phyloP scores from a whole-genome alignment of 1,140 invertebrate species.

The Philotrypesis tridentata region DNA sequence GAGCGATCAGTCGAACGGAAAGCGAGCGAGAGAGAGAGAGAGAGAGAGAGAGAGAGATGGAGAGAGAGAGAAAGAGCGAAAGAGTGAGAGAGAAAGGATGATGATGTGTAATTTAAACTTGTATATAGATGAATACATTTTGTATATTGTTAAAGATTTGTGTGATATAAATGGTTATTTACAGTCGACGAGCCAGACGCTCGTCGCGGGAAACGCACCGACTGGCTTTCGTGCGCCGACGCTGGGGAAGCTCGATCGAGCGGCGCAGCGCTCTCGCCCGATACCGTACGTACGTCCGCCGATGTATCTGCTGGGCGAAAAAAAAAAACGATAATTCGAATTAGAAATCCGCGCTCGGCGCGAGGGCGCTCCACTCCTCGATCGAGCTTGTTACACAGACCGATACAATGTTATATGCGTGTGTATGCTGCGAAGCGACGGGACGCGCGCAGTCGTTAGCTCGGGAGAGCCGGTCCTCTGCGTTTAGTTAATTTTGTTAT shows the following conservation, averaged over 20 bases:
- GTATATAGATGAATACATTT: slow-evolving; percentile 73
- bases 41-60: slow-evolving; percentile 10
- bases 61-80: slow-evolving; percentile 23
- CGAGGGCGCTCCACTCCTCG: not conserved
- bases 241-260: not conserved
- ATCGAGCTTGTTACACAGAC: no score
- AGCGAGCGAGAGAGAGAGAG: slow-evolving; percentile 7
- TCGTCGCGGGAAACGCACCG: slow-evolving; percentile 39
- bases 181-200: slow-evolving; percentile 56
- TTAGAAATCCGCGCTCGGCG: not conserved
- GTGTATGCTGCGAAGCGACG: not conserved
- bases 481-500: slow-evolving; percentile 75
- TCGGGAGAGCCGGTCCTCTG: slow-evolving; percentile 63
- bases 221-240: not conserved
- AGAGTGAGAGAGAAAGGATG: slow-evolving; percentile 54
- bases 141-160: slow-evolving; percentile 76
- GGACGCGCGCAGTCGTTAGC: not conserved
- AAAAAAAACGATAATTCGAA: not conserved
- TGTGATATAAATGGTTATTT: slow-evolving; percentile 75
- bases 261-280: not conserved
- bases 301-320: not conserved
- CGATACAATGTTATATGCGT: no score
- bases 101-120: slow-evolving; percentile 73
- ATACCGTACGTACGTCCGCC: not conserved
- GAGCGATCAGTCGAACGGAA: slow-evolving; percentile 34